These are phyloP conservation scores for cattle (Bos taurus) DNA, from an alignment of 2,113 vertebrate species.

Conservation along the genomic window DNA sequence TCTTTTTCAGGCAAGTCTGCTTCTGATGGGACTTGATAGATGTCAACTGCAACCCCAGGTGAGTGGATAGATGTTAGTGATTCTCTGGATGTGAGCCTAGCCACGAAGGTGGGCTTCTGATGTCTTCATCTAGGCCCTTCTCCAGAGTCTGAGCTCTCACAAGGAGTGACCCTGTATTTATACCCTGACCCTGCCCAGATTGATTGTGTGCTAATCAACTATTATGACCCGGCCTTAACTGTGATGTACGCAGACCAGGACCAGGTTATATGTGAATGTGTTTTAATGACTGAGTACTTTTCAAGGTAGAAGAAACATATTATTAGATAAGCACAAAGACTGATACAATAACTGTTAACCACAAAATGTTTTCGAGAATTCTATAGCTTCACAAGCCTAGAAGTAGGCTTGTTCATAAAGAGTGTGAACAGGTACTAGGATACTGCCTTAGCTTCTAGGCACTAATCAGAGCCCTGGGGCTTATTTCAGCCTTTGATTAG, in stretches of 20 bases:
- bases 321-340: constrained; percentile 10
- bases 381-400: background rate
- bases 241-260: background rate
- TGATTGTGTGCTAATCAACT: background rate
- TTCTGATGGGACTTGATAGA: background rate
- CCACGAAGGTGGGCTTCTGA: background rate
- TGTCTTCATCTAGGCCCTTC: background rate
- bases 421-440: background rate
- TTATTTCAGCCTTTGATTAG: constrained; percentile 20
- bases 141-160: background rate
- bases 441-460: background rate
- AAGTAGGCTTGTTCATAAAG: background rate
- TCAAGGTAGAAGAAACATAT: background rate
- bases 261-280: background rate
- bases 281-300: constrained; percentile 7
- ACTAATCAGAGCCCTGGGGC: background rate
- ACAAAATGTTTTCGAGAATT: background rate
- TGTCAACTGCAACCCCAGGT: background rate
- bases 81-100: background rate
- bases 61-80: background rate
- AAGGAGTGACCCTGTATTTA: background rate
- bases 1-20: background rate
- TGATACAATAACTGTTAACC: background rate
- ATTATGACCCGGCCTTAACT: background rate
- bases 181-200: background rate